Percentiles rank a stretch among this genome's conserved stretches.
Evolutionary conservation across 2,888 invertebrate species (phyloP).

Genomic region (Trachelus troglodyta): DNA sequence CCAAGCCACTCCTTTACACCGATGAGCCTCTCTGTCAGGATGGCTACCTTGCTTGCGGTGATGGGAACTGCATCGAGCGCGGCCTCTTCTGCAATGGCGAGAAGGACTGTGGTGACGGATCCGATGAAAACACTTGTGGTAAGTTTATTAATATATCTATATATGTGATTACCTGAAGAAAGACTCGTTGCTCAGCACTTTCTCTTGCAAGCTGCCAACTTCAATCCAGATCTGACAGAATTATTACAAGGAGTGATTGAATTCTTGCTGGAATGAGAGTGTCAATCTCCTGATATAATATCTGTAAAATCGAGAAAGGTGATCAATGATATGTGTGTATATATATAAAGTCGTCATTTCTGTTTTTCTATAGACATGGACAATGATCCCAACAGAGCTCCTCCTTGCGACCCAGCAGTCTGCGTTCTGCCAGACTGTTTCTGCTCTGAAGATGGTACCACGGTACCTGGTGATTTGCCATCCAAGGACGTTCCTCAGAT

Average conservation of each 20-base stretch:
- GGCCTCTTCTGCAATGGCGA: slow-evolving; percentile 95
- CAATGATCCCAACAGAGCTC: slow-evolving; percentile 93
- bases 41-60: slow-evolving; percentile 88
- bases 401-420: slow-evolving; percentile 86
- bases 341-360: not conserved
- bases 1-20: slow-evolving; percentile 87
- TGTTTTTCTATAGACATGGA: slow-evolving; percentile 79
- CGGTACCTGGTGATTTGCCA: slow-evolving; percentile 86
- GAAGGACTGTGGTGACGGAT: slow-evolving; percentile 88
- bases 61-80: slow-evolving; percentile 86
- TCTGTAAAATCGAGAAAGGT: not conserved
- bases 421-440: slow-evolving; percentile 93
- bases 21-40: slow-evolving; percentile 92
- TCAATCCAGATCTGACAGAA: not conserved
- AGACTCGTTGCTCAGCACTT: not conserved
- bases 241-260: not conserved
- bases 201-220: not conserved
- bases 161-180: not conserved
- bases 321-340: not conserved
- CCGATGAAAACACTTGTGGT: slow-evolving; percentile 93
- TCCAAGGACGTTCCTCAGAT: slow-evolving; percentile 90
- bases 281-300: not conserved
- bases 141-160: slow-evolving; percentile 63
- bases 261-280: not conserved
- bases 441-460: slow-evolving; percentile 92